Conservation (phyloP, 2,797 vertebrate genomes). For the Monodelphis domestica region DNA sequence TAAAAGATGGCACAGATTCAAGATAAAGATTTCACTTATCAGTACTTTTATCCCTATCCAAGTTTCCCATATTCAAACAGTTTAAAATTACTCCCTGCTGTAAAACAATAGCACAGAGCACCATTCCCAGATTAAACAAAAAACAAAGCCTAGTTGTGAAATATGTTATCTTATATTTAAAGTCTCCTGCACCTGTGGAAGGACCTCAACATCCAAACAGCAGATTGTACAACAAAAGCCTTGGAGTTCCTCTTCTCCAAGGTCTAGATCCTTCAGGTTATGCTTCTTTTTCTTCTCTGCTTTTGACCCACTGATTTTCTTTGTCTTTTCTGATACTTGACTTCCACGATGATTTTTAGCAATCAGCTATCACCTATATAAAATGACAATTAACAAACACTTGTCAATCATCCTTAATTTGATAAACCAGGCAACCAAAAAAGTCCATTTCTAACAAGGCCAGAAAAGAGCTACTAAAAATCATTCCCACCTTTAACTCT, state of each 20-base stretch:
- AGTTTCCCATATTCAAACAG: not conserved
- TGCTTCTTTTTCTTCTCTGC: constrained; percentile 92
- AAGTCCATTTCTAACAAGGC: not conserved
- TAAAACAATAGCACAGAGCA: constrained; percentile 5
- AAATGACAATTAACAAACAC: not conserved
- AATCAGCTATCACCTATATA: accelerated
- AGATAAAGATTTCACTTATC: too few relatives aligned
- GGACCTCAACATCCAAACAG: constrained; percentile 95
- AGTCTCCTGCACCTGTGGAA: constrained; percentile 92
- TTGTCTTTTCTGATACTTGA: constrained; percentile 92
- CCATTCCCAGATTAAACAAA: constrained; percentile 24
- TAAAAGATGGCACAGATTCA: not conserved
- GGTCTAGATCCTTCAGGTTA: constrained; percentile 84
- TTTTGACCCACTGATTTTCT: constrained; percentile 95
- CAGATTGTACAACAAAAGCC: constrained; percentile 94
- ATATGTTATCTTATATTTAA: not conserved
- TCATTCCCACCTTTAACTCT: constrained; percentile 19
- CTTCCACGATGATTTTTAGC: constrained; percentile 83
- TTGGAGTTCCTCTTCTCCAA: constrained; percentile 93
- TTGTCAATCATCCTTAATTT: not conserved
- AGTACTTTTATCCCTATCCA: constrained; percentile 19
- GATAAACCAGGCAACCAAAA: not conserved
- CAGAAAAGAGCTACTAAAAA: constrained; percentile 15
- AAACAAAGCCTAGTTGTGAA: not conserved
- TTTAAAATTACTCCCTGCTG: not conserved